Conservation (phyloP, 2,888 invertebrate genomes). For the Julus scandinavius region DNA sequence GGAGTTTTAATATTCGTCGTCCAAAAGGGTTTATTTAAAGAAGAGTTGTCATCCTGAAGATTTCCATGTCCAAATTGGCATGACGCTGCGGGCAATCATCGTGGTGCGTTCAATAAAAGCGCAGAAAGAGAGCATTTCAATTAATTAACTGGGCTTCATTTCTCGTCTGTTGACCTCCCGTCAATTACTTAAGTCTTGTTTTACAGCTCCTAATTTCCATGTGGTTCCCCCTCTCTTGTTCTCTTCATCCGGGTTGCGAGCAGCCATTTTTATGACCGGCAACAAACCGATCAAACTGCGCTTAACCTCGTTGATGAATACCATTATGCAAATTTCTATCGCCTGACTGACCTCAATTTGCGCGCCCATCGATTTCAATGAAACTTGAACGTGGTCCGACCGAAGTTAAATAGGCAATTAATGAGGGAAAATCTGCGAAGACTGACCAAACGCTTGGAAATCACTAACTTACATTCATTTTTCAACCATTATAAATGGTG, state of each 20-base stretch:
- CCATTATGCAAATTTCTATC: conserved; percentile 31
- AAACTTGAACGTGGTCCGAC: background rate
- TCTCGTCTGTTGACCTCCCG: conserved; percentile 35
- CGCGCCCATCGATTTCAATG: background rate
- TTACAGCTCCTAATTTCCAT: conserved; percentile 35
- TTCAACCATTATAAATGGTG: background rate
- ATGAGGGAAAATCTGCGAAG: background rate
- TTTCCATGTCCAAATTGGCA: background rate
- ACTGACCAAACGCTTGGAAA: conserved; percentile 30
- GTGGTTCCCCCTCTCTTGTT: background rate
- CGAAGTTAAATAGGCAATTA: conserved; percentile 12
- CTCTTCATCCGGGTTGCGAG: background rate
- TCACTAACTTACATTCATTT: background rate
- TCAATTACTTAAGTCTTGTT: conserved; percentile 31
- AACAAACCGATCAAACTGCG: conserved; percentile 29
- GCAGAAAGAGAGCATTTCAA: conserved; percentile 9
- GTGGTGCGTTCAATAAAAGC: background rate
- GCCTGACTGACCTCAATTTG: conserved; percentile 20
- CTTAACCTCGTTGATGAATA: conserved; percentile 34
- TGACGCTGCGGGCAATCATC: conserved; percentile 33
- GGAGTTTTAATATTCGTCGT: too few relatives aligned
- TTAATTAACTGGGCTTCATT: background rate
- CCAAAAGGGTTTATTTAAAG: background rate
- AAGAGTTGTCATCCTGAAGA: background rate
- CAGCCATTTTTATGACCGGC: background rate